A percentile compares a stretch with the other conserved stretches of the same genome.
Conservation (phyloP, 2,888 invertebrate genomes). For the Drosophila trichaetosa region DNA sequence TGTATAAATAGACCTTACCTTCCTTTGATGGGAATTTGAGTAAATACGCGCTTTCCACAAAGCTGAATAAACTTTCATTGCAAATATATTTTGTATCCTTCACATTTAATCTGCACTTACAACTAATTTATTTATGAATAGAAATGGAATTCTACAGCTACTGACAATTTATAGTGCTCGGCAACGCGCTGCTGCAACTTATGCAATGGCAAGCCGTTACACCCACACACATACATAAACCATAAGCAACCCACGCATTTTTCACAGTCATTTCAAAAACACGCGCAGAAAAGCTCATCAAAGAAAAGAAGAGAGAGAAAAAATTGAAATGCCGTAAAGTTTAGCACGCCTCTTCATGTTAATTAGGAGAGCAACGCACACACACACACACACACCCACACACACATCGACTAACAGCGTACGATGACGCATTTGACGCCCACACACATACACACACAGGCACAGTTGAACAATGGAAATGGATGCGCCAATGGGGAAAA, state of each 20-base stretch:
- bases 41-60: neutral
- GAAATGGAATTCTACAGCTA: neutral
- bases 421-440: slow-evolving; percentile 40
- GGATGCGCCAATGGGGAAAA: slow-evolving; percentile 5
- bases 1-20: neutral
- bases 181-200: slow-evolving; percentile 1
- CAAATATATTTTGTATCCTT: neutral
- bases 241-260: slow-evolving; percentile 23
- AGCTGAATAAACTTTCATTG: neutral
- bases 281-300: slow-evolving; percentile 14
- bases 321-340: slow-evolving; percentile 30
- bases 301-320: slow-evolving; percentile 5
- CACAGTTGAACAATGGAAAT: slow-evolving; percentile 24
- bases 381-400: slow-evolving; percentile 1
- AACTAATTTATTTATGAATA: neutral
- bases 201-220: slow-evolving; percentile 11
- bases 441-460: slow-evolving; percentile 9
- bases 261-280: slow-evolving; percentile 1
- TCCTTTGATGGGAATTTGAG: neutral
- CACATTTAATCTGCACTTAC: neutral
- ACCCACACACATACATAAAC: neutral
- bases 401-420: neutral
- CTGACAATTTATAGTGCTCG: neutral
- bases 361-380: slow-evolving; percentile 37
- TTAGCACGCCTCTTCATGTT: slow-evolving; percentile 45